Percentiles rank a stretch among this genome's conserved stretches.
Conservation (phyloP, 2,797 vertebrate species). For the Hafferia zeledoni region DNA sequence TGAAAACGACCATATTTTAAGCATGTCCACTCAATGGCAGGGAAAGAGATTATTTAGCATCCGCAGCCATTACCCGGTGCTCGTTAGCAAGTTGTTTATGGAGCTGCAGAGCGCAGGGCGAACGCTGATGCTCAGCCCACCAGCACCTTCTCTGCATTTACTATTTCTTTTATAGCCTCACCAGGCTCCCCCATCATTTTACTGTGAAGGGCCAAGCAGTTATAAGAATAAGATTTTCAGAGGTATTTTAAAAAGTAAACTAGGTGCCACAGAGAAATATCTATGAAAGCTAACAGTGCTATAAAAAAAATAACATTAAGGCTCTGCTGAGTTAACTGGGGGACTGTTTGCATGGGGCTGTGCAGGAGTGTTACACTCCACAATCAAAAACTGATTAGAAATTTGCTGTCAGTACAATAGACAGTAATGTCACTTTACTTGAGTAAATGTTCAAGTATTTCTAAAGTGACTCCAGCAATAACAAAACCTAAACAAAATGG, state of each 20-base stretch:
- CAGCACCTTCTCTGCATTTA: background rate
- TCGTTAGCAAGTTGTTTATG: conserved; percentile 43
- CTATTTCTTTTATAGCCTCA: background rate
- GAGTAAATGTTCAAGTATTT: background rate
- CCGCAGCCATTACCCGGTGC: background rate
- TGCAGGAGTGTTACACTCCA: rapidly evolving
- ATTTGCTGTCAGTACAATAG: background rate
- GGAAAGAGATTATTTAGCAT: background rate
- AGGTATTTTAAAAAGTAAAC: background rate
- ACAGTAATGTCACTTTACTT: background rate
- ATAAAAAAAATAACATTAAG: background rate
- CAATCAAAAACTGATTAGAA: background rate
- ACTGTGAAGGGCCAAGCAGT: background rate
- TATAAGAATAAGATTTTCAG: background rate
- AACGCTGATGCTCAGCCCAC: background rate
- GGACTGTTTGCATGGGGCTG: background rate
- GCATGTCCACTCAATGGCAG: background rate
- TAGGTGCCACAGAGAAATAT: background rate
- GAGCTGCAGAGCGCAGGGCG: background rate
- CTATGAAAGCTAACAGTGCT: background rate
- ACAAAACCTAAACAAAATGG: background rate
- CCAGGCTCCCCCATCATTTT: background rate
- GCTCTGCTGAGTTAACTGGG: background rate
- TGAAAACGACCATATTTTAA: background rate
- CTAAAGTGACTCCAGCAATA: background rate